Base-by-base conservation (phyloP, 2,113 vertebrate genomes). In the Microtus richardsoni region DNA sequence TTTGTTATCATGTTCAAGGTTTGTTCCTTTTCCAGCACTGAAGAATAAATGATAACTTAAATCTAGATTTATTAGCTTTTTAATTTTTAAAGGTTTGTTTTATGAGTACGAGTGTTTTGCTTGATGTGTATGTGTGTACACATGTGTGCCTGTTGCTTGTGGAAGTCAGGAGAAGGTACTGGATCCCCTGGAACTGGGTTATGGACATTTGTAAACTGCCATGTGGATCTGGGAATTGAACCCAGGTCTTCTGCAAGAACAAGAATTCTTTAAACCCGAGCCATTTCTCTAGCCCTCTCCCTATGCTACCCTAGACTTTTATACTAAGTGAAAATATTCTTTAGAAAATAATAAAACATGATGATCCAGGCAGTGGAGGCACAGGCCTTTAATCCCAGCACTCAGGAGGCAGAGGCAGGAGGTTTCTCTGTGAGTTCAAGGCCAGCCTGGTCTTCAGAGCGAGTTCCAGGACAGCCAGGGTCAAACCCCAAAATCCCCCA, bases 301-400 rank as follows among this genome's bases (percentile, higher is more conserved):
- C 33, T 6, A 39, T 24, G 36, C 22, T 60, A 26, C 54, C 28
- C 60, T 90, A 86, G 33, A 91, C 71, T 79, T 94, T 87, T 86
- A 94, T 33, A 78, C 21, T 77, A 13, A 89, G 41, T 86, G 49
- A 96, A 95, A 95, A 89, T 77, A 87, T 21, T 28, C 33, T 94
- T 93, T n/a, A 78, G 78, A 93, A 95, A 94, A 64, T 58, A 68
- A 95, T 84, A 24, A 49, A 95, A 75, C n/a, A 44, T 66, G 17
- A 19, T 39, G 70, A 73, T 2, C 17, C 70, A 22, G 36, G n/a
- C 11, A 9, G 70, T 21, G 36, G 70, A 10, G 8, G 36, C 3
- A 3, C 70, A 39, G 8, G 1, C 36, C n/a, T 21, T 73, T 39
- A 39, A 73, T 73, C 70, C 70, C 70, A 73, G 70, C 17, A 39